Percentiles rank a stretch among this genome's conserved stretches.
phyloP scores from a whole-genome alignment of 2,888 invertebrate genomes.

The Nemotelus pantherinus region DNA sequence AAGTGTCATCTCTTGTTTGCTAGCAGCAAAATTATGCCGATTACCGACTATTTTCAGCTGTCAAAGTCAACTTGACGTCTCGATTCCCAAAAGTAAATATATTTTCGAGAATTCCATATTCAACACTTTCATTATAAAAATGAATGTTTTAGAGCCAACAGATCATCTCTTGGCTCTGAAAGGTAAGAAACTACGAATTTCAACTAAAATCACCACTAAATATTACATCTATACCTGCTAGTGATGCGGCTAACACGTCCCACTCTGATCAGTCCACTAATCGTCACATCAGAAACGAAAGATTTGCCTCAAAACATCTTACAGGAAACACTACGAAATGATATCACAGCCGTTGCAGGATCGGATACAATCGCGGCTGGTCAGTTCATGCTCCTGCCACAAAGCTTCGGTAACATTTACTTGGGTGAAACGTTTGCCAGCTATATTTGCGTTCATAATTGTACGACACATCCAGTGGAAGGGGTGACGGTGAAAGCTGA shows the following conservation, averaged over 20 bases:
- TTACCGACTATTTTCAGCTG: background rate
- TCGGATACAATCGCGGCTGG: slow-evolving; percentile 86
- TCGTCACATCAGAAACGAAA: slow-evolving; percentile 84
- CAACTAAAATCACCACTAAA: background rate
- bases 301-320: slow-evolving; percentile 86
- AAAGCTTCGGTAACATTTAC: slow-evolving; percentile 98
- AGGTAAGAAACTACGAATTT: slow-evolving; percentile 54
- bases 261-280: slow-evolving; percentile 81
- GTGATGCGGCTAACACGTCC: slow-evolving; percentile 97
- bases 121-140: slow-evolving; percentile 48
- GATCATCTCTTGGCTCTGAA: slow-evolving; percentile 63
- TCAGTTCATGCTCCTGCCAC: slow-evolving; percentile 91
- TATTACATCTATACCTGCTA: slow-evolving; percentile 54
- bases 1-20: background rate
- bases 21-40: slow-evolving; percentile 9
- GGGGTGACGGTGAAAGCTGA: slow-evolving; percentile 76
- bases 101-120: background rate
- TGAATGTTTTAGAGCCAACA: slow-evolving; percentile 59
- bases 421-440: slow-evolving; percentile 98
- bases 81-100: slow-evolving; percentile 5
- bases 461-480: slow-evolving; percentile 79
- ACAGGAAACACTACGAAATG: slow-evolving; percentile 80
- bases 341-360: slow-evolving; percentile 83
- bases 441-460: slow-evolving; percentile 96
- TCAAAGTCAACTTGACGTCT: slow-evolving; percentile 17